These are phyloP conservation scores for Oegoconia quadripuncta DNA, from an alignment of 2,888 invertebrate genomes.

Conservation along the genomic window DNA sequence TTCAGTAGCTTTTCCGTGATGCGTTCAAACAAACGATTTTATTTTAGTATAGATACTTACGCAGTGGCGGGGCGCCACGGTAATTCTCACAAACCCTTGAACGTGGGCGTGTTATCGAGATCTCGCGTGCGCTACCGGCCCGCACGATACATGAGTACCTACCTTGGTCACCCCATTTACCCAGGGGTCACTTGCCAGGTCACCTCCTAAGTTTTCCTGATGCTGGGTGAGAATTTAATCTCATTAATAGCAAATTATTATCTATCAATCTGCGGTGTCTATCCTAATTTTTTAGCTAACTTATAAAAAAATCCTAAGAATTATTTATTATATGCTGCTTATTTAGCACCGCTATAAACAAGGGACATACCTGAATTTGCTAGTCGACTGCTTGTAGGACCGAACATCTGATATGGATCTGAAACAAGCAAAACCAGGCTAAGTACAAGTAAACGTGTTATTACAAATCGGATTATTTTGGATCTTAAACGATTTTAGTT, in stretches of 20 bases:
- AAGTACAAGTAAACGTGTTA: not conserved
- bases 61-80: not conserved
- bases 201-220: constrained; percentile 26
- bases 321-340: too few relatives aligned
- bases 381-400: constrained; percentile 96
- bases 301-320: too few relatives aligned
- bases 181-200: constrained; percentile 34
- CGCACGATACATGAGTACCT: too few relatives aligned
- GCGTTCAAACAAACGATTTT: too few relatives aligned
- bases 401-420: constrained; percentile 99
- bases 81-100: constrained; percentile 14
- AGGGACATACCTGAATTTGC: constrained; percentile 98
- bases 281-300: too few relatives aligned
- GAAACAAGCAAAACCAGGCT: constrained; percentile 58
- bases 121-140: constrained; percentile 36
- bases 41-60: too few relatives aligned
- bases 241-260: too few relatives aligned
- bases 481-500: too few relatives aligned
- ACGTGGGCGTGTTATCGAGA: constrained; percentile 30
- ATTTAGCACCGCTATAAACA: too few relatives aligned
- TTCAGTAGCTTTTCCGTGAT: too few relatives aligned
- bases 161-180: constrained; percentile 38
- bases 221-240: not conserved
- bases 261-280: too few relatives aligned
- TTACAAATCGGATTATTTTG: not conserved